Base-by-base conservation (phyloP, 2,113 vertebrate species). In the Monopterus albus region DNA sequence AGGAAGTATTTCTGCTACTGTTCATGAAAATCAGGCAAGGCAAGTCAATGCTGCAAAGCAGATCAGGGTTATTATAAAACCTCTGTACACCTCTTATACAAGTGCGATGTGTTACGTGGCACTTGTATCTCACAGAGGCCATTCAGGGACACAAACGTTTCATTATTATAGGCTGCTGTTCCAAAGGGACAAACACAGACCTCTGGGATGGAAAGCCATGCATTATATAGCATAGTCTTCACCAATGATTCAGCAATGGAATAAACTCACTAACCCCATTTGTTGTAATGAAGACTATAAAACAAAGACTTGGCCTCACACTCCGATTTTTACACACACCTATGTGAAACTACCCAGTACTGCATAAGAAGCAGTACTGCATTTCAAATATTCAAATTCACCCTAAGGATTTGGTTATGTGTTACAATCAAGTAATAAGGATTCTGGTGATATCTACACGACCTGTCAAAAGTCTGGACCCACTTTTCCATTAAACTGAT, bases 41-140 rank as follows among this genome's bases (percentile, higher is more conserved):
- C 10, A 31, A 11, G 2, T 31, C 8, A 33, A 40, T 49, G 60
- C 36, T 52, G 25, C 47, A 56, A 20, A n/a, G n/a, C n/a, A n/a
- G n/a, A n/a, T n/a, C n/a, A 42, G 33, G 21, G 6, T 35, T 13
- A 17, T n/a, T 39, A 47, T n/a, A 47, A 15, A 28, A 28, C 14
- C n/a, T 35, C 17, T 35, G 15, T 12, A 7, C 4, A 36, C 40
- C 5, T 49, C 68, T 77, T 70, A 66, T 7, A 62, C 64, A 70
- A 58, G 31, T 42, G 13, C 29, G n/a, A n/a, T n/a, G 20, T n/a
- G 17, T 46, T 12, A 65, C n/a, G 23, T 38, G 20, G 12, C 58
- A 18, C 6, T 6, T 46, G 2, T 14, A n/a, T 17, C 43, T 47
- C 13, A 31, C 20, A 7, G 9, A 36, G 3, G 21, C 17, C 20